Conservation (phyloP, 2,113 vertebrate genomes). For the Polyodon spathula region DNA sequence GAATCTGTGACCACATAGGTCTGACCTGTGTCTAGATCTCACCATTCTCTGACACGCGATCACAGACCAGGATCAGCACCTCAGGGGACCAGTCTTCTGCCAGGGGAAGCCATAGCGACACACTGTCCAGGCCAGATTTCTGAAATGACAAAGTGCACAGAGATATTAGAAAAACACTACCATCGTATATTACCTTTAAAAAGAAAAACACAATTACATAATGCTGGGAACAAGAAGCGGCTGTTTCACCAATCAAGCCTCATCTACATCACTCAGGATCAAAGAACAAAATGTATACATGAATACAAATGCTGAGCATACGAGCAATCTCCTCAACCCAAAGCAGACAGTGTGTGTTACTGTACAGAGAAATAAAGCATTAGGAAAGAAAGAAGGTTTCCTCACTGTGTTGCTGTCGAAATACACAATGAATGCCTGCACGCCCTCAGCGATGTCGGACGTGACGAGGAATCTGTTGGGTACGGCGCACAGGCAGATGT, state of each 20-base stretch:
- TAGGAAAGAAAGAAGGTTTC: not conserved
- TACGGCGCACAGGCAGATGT: conserved; percentile 79
- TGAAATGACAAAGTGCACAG: conserved; percentile 35
- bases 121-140: conserved; percentile 72
- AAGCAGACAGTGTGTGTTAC: not conserved
- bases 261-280: no score
- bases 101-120: conserved; percentile 77
- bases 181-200: no score
- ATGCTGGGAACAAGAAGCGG: no score
- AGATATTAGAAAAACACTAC: no score
- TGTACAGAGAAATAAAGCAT: not conserved
- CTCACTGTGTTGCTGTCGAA: conserved; percentile 84
- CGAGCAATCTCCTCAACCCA: no score
- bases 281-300: no score
- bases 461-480: conserved; percentile 68
- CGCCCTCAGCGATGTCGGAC: conserved; percentile 71
- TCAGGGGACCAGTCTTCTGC: conserved; percentile 81
- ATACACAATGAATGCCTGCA: conserved; percentile 85
- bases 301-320: no score
- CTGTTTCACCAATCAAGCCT: no score
- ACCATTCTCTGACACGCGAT: conserved; percentile 80
- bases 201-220: no score
- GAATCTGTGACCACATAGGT: not conserved
- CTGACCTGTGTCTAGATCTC: conserved; percentile 26
- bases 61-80: conserved; percentile 91